phyloP scores from a whole-genome alignment of 1,140 invertebrate genomes.

The Microplitis demolitor region DNA sequence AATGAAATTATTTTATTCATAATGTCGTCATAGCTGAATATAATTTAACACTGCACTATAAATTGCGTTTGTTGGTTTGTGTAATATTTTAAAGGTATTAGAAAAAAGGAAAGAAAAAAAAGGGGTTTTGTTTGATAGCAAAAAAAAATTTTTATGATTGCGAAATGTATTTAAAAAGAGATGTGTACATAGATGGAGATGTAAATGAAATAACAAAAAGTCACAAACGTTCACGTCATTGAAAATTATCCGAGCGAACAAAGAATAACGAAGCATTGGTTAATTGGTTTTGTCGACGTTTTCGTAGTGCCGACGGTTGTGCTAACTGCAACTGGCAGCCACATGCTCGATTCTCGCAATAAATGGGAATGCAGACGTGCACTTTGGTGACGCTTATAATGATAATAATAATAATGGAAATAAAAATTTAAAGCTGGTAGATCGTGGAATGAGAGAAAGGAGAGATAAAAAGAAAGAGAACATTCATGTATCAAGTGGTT shows the following conservation, averaged over 20 bases:
- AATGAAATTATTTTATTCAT: too few relatives aligned
- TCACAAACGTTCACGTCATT: not conserved
- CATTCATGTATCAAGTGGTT: conserved; percentile 27
- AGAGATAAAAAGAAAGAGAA: conserved; percentile 13
- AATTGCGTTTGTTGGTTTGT: too few relatives aligned
- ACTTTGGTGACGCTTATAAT: conserved; percentile 6
- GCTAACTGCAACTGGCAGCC: conserved; percentile 47
- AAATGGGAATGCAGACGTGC: conserved; percentile 15
- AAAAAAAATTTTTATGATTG: not conserved
- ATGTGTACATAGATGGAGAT: not conserved
- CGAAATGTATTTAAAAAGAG: not conserved
- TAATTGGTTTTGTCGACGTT: conserved; percentile 40
- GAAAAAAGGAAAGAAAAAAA: too few relatives aligned
- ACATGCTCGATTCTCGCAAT: conserved; percentile 43
- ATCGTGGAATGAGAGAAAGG: not conserved
- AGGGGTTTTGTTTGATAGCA: not conserved
- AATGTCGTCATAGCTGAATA: too few relatives aligned
- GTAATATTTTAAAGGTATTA: too few relatives aligned
- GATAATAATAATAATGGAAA: conserved; percentile 11
- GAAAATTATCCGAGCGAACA: conserved; percentile 14
- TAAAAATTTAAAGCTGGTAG: too few relatives aligned
- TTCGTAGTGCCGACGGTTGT: conserved; percentile 33
- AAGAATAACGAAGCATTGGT: conserved; percentile 35
- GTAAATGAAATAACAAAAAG: not conserved
- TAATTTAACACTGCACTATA: too few relatives aligned